Evolutionary conservation across 1,140 invertebrate genomes (phyloP), one percentile per base, ranked within the genome.

Genomic region (Arctopsyche grandis): DNA sequence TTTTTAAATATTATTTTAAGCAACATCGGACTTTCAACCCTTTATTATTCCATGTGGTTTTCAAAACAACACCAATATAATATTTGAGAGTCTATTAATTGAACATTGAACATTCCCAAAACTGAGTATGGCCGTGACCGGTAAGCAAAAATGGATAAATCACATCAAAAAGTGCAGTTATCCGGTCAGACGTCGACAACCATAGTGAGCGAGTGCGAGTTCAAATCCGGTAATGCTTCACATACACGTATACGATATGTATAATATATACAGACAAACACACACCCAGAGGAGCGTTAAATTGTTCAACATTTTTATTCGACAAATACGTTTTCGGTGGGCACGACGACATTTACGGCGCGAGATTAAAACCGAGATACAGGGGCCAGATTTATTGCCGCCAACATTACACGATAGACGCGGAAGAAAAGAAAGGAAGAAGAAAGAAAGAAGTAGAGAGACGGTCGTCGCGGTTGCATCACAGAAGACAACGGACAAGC

Each of bases 251-350:
- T 58, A 58, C n/a, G 16, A 9, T 58, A 10, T 9, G n/a, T 9
- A 10, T 5, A 58, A 58, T 58, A 58, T 10, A 58, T 63, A 22
- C 24, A 66, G 9, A 66, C 63, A 22, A 0, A 66, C 63, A 66
- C 9, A 66, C 9, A 66, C 24, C 22, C 21, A 66, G 63, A 56
- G 0, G 24, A 44, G 24, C 69, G 71, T 74, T 66, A 82, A 82
- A 81, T 78, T 82, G 81, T 80, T 75, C 71, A 80, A 76, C 75
- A 80, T 78, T 79, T 78, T 79, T 79, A 82, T 82, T 78, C 79
- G 81, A 80, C 81, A 80, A 82, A 82, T 82, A 80, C 79, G 75
- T 76, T 82, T 82, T 82, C 79, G 76, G 81, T 80, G 75, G 71
- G 81, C 81, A 80, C 81, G 81, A 82, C 81, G 81, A 82, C 81